phyloP scores from a whole-genome alignment of 2,113 vertebrate genomes.

The Spea bombifrons region DNA sequence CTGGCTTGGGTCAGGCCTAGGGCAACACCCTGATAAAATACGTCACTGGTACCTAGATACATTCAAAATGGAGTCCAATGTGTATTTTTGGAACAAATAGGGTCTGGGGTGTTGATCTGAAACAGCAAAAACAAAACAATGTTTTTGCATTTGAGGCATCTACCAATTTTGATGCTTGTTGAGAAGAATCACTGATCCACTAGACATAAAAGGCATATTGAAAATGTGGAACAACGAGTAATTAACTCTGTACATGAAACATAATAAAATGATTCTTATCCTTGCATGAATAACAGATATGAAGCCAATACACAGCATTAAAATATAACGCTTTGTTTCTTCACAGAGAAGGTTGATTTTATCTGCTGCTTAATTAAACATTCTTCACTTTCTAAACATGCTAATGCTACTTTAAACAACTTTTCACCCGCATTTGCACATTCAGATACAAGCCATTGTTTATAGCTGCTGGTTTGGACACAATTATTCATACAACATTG shows the following conservation, averaged over 20 bases:
- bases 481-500: conserved; percentile 48
- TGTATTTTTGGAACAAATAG: no score
- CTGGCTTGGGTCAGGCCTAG: no score
- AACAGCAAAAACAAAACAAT: no score
- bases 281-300: neutral
- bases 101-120: no score
- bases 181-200: no score
- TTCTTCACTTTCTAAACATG: conserved; percentile 47
- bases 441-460: conserved; percentile 52
- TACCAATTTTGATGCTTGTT: no score
- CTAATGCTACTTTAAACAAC: conserved; percentile 53
- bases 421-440: conserved; percentile 47
- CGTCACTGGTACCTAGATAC: no score
- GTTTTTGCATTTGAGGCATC: no score
- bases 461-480: conserved; percentile 51
- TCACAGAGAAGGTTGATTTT: conserved; percentile 40
- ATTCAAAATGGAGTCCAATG: no score
- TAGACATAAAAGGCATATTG: no score
- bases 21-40: no score
- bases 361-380: conserved; percentile 51
- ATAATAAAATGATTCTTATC: neutral
- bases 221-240: no score
- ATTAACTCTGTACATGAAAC: neutral
- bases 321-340: neutral
- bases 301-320: conserved; percentile 22